phyloP scores from a whole-genome alignment of 2,797 vertebrate species.

The Halcyon chelicuti region DNA sequence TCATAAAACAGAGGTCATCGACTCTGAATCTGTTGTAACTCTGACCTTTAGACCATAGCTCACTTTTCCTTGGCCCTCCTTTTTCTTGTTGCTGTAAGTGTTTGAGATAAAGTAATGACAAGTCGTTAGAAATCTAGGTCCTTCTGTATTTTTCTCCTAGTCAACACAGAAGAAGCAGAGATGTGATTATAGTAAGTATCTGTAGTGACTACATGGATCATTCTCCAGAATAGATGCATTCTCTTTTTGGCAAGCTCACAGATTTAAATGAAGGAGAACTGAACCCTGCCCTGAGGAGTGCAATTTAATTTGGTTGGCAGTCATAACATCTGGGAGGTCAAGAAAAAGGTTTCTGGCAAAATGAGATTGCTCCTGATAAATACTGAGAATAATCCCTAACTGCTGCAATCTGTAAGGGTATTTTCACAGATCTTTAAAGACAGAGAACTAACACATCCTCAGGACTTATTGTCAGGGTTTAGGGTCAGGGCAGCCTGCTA shows the following conservation, averaged over 20 bases:
- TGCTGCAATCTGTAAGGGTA: background rate
- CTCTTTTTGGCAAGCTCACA: background rate
- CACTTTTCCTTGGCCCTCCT: background rate
- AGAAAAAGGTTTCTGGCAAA: background rate
- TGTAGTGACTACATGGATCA: background rate
- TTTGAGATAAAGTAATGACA: background rate
- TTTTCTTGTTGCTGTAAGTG: background rate
- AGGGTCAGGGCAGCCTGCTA: too few species aligned
- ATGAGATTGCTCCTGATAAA: background rate
- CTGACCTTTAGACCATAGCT: background rate
- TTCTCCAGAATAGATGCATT: background rate
- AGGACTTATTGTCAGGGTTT: background rate
- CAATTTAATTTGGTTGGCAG: background rate
- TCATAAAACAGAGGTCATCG: background rate
- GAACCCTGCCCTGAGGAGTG: background rate
- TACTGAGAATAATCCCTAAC: background rate
- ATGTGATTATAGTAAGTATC: background rate
- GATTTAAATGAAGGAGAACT: background rate
- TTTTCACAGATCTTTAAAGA: background rate
- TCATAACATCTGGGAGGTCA: background rate
- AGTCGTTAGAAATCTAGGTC: background rate
- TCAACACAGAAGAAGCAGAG: background rate
- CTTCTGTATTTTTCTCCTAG: background rate
- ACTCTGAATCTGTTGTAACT: background rate
- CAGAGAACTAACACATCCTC: background rate